phyloP scores from a whole-genome alignment of 2,797 vertebrate species.

The Artibeus lituratus region DNA sequence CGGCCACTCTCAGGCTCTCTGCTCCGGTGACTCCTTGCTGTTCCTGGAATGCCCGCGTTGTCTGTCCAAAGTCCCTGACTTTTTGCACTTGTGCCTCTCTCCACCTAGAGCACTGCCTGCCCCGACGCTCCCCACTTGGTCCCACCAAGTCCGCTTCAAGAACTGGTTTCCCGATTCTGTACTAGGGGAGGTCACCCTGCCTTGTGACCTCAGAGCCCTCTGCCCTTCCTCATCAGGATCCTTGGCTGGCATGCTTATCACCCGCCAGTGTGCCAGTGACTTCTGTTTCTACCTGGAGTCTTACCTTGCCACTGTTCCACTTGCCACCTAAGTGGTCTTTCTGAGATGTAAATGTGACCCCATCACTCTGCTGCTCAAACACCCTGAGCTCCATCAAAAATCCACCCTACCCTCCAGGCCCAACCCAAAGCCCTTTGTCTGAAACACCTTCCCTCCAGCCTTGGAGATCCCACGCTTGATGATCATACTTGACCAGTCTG shows the following conservation, averaged over 20 bases:
- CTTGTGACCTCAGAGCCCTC: not conserved
- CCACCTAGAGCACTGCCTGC: too few relatives aligned
- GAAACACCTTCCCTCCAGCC: not conserved
- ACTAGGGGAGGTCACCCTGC: not conserved
- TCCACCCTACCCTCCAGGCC: not conserved
- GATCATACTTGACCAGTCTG: not conserved
- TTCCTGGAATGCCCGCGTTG: not conserved
- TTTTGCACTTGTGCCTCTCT: not conserved
- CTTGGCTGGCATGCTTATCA: not conserved
- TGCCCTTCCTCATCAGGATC: not conserved
- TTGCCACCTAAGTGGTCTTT: not conserved
- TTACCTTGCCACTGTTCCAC: not conserved
- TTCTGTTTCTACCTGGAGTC: not conserved
- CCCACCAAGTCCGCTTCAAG: not conserved
- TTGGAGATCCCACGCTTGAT: not conserved
- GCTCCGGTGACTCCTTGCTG: fast-evolving
- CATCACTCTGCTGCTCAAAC: not conserved
- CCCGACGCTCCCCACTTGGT: not conserved
- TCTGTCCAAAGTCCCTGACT: not conserved
- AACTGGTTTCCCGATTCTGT: not conserved
- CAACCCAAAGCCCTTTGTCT: not conserved
- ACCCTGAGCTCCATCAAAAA: not conserved
- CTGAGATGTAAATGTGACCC: not conserved
- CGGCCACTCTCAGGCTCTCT: not conserved
- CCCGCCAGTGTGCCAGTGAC: not conserved